Base-by-base conservation (phyloP, 2,113 vertebrate genomes). In the Phodopus roborovskii region DNA sequence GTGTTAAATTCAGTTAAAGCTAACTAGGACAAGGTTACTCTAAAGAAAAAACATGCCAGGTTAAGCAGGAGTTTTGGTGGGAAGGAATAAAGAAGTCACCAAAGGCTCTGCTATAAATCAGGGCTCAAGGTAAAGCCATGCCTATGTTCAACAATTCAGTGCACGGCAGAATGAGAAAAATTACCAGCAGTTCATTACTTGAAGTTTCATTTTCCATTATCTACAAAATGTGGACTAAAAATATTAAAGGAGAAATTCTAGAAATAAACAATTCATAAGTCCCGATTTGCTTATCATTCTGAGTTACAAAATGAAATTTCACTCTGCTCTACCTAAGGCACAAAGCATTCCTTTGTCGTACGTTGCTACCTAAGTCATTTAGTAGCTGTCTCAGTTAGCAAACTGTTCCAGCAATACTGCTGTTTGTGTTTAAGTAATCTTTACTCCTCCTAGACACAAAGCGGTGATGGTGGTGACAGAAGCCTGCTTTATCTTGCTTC, bases 51-150 rank as follows among this genome's bases (percentile, higher is more conserved):
- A n/a, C 53, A 85, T 4, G 6, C 0, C 70, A 60, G 16, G 33
- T 88, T 78, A 89, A 62, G 42, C 12, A 73, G n/a, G 94, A 95
- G 88, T 36, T 16, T 9, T 89, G 33, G 84, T 88, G 60, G 73
- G 66, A 91, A 30, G 3, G n/a, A 13, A 6, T 1, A 50, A 9
- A 50, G 24, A 3, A 84, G 42, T n/a, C 20, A 70, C 36, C 71
- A 85, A 91, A 81, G 33, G 70, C 50, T 82, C 84, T 84, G 48
- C 56, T 91, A 50, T 20, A 42, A 95, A 94, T 77, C 26, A 58
- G 48, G 17, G 73, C 58, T 64, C 42, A 90, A 56, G 13, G 58
- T 36, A 64, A 26, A 13, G 30, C 58, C 22, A 16, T n/a, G 28
- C 15, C 88, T 66, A 48, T 19, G 16, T 50, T 24, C 73, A 78